phyloP scores from a whole-genome alignment of 2,797 vertebrate genomes.

The Chaetophractus vellerosus region DNA sequence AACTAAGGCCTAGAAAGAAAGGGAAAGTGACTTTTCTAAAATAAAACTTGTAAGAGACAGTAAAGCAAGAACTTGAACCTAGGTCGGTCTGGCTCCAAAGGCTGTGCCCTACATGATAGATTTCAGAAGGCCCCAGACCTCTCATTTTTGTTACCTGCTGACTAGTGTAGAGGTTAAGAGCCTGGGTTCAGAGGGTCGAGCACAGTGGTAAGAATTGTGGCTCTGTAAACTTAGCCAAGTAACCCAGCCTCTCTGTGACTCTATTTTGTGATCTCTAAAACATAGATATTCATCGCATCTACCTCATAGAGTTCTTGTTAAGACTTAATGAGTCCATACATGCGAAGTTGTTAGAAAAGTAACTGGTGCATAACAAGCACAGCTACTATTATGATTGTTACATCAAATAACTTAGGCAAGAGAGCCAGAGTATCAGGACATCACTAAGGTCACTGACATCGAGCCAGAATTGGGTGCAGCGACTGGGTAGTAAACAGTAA shows the following conservation, averaged over 20 bases:
- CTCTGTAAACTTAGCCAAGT: neutral
- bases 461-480: neutral
- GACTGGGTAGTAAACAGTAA: neutral
- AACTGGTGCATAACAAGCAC: neutral
- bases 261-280: neutral
- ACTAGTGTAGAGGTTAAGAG: too few species aligned
- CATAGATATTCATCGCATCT: neutral
- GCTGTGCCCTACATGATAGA: neutral
- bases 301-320: neutral
- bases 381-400: neutral
- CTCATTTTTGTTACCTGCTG: too few species aligned
- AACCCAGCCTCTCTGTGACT: neutral
- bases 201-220: neutral
- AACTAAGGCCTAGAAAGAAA: rapidly evolving
- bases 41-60: neutral
- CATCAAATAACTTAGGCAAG: neutral
- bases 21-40: neutral
- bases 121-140: neutral
- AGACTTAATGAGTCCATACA: neutral
- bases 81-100: neutral
- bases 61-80: neutral
- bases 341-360: neutral
- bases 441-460: neutral
- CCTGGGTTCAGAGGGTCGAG: neutral
- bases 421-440: neutral